Conservation (phyloP, 2,797 vertebrate genomes). For the Setipinna tenuifilis region DNA sequence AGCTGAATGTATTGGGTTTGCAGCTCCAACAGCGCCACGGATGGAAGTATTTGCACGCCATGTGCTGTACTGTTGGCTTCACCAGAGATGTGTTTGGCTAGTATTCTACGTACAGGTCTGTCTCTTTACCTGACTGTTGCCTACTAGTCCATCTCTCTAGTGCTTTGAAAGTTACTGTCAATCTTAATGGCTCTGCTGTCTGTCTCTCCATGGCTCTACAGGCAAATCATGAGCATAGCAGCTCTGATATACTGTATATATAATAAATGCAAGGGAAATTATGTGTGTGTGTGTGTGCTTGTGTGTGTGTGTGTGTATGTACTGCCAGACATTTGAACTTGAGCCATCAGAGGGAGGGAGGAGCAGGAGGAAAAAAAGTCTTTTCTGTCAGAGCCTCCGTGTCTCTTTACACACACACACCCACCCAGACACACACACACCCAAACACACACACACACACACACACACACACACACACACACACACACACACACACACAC, state of each 20-base stretch:
- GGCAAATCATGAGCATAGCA: neutral
- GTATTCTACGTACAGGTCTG: too few relatives aligned
- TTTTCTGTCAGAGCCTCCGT: neutral
- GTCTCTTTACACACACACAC: neutral
- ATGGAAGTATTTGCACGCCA: too few relatives aligned
- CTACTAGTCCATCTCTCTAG: too few relatives aligned
- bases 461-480: neutral
- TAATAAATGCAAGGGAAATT: neutral
- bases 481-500: neutral
- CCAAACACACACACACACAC: neutral
- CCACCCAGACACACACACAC: neutral
- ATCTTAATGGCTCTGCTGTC: too few relatives aligned
- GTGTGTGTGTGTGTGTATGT: conserved; percentile 9
- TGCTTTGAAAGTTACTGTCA: too few relatives aligned
- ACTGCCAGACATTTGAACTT: neutral
- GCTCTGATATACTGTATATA: neutral
- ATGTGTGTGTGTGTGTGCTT: neutral
- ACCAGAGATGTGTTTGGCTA: too few relatives aligned
- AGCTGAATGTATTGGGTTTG: too few relatives aligned
- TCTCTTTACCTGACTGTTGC: too few relatives aligned
- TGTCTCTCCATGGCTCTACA: too few relatives aligned
- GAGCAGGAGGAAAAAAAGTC: neutral
- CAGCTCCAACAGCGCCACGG: too few relatives aligned
- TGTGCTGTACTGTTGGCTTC: too few relatives aligned
- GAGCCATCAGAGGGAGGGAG: neutral